These are phyloP conservation scores for Limnephilus auricula DNA, from an alignment of 2,888 invertebrate species.

Conservation along the genomic window DNA sequence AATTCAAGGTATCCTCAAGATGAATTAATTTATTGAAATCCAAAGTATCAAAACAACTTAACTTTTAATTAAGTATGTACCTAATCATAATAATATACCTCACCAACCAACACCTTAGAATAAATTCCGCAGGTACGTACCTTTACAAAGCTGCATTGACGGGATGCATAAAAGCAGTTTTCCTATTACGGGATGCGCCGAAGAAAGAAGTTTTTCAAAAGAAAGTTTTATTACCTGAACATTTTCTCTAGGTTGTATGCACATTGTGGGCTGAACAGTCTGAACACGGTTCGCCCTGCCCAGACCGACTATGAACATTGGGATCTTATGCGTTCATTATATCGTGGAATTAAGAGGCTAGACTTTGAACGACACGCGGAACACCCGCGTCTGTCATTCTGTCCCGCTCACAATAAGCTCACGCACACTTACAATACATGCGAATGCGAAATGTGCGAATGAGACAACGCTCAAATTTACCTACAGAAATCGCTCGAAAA, in stretches of 20 bases:
- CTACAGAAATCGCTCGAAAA: too few relatives aligned
- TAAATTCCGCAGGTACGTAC: neutral
- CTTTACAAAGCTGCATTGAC: neutral
- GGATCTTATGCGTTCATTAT: neutral
- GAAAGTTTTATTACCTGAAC: slow-evolving; percentile 14
- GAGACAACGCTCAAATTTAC: too few relatives aligned
- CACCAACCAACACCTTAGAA: neutral
- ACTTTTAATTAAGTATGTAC: neutral
- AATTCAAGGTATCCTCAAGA: too few relatives aligned
- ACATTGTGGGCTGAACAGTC: neutral
- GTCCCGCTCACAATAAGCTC: too few relatives aligned
- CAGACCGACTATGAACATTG: neutral
- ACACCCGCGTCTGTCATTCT: too few relatives aligned
- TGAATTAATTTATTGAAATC: too few relatives aligned
- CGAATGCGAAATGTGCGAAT: too few relatives aligned
- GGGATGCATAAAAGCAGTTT: neutral
- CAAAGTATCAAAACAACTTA: neutral
- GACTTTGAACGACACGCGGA: too few relatives aligned
- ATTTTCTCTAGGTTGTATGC: neutral
- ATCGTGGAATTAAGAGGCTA: too few relatives aligned
- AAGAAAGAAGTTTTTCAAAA: neutral
- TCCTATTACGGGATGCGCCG: neutral
- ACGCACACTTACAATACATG: too few relatives aligned
- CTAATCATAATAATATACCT: neutral
- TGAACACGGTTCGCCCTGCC: neutral